phyloP scores from a whole-genome alignment of 64 coral and sea anemone genomes.

The Pocillopora verrucosa region DNA sequence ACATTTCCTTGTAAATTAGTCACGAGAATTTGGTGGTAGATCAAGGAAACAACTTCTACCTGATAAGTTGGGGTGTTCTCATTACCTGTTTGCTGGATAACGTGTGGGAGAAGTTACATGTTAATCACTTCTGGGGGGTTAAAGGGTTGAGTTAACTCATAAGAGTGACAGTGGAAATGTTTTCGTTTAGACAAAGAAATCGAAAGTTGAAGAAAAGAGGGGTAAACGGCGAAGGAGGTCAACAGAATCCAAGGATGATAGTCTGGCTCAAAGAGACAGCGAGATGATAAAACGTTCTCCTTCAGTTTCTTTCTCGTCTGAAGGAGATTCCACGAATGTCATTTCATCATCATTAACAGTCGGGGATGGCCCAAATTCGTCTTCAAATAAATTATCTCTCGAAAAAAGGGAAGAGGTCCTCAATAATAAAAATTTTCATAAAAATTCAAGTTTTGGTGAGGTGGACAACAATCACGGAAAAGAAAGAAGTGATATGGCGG shows the following conservation, averaged over 20 bases:
- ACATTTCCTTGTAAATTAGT: too few species aligned
- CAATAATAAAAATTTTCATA: not conserved
- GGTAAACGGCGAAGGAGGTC: constrained; percentile 5
- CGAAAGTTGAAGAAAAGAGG: not conserved
- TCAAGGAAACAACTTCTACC: too few species aligned
- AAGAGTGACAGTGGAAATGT: too few species aligned
- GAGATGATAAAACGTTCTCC: not conserved
- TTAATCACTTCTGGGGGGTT: too few species aligned
- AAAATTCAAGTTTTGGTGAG: not conserved
- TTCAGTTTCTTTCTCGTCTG: not conserved
- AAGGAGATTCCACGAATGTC: not conserved
- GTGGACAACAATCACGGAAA: not conserved
- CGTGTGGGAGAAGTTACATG: not conserved
- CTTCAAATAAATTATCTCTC: not conserved
- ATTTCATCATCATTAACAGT: not conserved
- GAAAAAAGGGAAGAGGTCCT: not conserved
- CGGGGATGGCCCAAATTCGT: not conserved
- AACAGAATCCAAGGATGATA: not conserved
- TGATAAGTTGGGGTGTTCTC: not conserved
- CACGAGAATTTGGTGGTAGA: too few species aligned
- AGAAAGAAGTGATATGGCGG: not conserved
- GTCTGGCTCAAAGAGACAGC: not conserved
- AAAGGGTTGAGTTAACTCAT: too few species aligned
- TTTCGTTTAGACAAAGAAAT: not conserved
- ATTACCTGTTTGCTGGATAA: not conserved